phyloP scores from a whole-genome alignment of 2,888 invertebrate species.

The Taphrorychus bicolor region DNA sequence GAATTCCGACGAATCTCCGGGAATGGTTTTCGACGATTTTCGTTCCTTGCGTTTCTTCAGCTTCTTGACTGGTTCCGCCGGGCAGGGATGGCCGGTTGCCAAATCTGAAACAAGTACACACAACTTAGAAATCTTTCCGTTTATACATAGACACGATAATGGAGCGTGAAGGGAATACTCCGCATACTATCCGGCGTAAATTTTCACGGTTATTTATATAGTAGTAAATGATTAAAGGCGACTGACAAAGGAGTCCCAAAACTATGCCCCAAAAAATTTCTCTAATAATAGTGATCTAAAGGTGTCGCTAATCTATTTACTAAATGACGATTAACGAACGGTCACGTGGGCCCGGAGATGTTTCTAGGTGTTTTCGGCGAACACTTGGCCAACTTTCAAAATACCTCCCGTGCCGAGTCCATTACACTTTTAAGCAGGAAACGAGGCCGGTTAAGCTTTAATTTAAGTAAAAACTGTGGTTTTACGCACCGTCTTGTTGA shows the following conservation, averaged over 20 bases:
- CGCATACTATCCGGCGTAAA: background rate
- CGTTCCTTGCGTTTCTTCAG: slow-evolving; percentile 51
- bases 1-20: slow-evolving; percentile 49
- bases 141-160: slow-evolving; percentile 6
- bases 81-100: slow-evolving; percentile 14
- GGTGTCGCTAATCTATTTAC: slow-evolving; percentile 20
- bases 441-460: background rate
- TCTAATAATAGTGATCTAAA: slow-evolving; percentile 22
- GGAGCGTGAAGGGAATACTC: slow-evolving; percentile 1
- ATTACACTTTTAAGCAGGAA: slow-evolving; percentile 13
- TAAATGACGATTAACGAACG: slow-evolving; percentile 11
- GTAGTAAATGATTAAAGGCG: background rate
- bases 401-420: slow-evolving; percentile 8
- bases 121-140: background rate
- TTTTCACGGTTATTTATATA: slow-evolving; percentile 1
- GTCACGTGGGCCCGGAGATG: slow-evolving; percentile 6
- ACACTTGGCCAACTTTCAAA: slow-evolving; percentile 16
- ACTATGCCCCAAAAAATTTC: slow-evolving; percentile 3
- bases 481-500: background rate
- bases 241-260: background rate
- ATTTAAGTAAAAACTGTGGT: background rate
- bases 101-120: slow-evolving; percentile 24
- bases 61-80: slow-evolving; percentile 40
- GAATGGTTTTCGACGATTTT: slow-evolving; percentile 46
- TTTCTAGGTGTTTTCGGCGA: slow-evolving; percentile 2